Evolutionary conservation across 2,113 vertebrate species (phyloP).

Genomic region (Dendrocopos noguchii): DNA sequence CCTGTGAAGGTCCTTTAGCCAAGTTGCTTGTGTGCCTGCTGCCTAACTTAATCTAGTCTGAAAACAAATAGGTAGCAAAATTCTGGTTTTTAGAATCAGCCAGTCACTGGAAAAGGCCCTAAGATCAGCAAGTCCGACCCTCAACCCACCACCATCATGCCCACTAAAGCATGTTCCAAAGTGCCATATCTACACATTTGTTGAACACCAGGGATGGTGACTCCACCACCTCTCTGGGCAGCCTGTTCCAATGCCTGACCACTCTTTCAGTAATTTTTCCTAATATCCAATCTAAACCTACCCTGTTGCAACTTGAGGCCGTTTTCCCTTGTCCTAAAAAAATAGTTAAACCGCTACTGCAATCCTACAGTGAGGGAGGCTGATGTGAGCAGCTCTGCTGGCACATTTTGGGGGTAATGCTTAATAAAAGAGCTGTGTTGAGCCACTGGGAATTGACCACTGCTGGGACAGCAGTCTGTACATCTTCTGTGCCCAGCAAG

Average conservation of each 20-base stretch:
- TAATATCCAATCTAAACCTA: no score
- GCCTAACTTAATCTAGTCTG: fast-evolving
- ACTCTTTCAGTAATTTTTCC: no score
- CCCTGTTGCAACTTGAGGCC: no score
- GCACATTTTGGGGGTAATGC: not conserved
- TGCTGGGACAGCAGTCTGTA: not conserved
- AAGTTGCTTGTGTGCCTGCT: not conserved
- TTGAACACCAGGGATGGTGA: no score
- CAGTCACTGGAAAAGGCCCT: no score
- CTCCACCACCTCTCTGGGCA: no score
- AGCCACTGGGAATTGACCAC: fast-evolving
- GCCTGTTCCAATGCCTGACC: no score
- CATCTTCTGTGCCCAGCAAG: not conserved
- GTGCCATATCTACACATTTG: no score
- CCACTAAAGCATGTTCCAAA: no score
- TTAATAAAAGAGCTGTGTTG: not conserved
- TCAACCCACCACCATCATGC: no score
- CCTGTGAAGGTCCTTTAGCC: not conserved
- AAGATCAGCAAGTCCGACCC: no score
- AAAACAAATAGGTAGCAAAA: not conserved
- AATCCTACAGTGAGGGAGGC: not conserved
- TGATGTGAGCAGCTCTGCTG: not conserved
- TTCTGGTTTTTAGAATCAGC: not conserved
- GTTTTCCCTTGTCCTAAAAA: not conserved
- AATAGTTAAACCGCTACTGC: not conserved